These are phyloP conservation scores for Copidosoma floridanum DNA, from an alignment of 1,140 invertebrate genomes.

Conservation along the genomic window DNA sequence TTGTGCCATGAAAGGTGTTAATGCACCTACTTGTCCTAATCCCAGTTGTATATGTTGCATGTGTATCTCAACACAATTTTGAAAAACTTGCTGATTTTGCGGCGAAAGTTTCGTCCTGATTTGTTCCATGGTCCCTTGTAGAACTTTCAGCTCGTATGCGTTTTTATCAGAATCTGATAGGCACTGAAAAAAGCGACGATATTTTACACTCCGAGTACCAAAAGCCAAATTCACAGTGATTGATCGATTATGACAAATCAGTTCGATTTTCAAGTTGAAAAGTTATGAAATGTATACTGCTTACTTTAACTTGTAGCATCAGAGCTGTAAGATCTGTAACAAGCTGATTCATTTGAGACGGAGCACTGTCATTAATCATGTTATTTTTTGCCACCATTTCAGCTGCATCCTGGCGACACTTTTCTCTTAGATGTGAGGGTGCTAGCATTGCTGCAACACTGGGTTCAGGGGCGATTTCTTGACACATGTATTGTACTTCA, in stretches of 20 bases:
- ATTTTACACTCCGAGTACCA: no score
- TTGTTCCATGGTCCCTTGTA: constrained; percentile 88
- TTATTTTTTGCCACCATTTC: constrained; percentile 80
- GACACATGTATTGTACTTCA: constrained; percentile 80
- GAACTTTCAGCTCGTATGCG: constrained; percentile 87
- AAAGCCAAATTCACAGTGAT: no score
- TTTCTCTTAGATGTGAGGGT: constrained; percentile 82
- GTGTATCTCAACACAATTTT: constrained; percentile 87
- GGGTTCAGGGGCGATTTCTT: constrained; percentile 84
- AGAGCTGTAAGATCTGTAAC: constrained; percentile 87
- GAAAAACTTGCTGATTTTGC: constrained; percentile 79
- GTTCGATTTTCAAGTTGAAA: no score
- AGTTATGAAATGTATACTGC: no score
- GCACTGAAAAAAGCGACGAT: constrained; percentile 68
- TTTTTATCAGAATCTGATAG: constrained; percentile 87
- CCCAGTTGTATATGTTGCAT: constrained; percentile 90
- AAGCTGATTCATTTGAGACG: constrained; percentile 70
- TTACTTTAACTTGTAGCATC: constrained; percentile 86
- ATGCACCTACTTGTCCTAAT: constrained; percentile 62
- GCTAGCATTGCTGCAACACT: constrained; percentile 84
- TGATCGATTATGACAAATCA: no score
- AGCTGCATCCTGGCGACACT: constrained; percentile 80
- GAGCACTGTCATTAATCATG: constrained; percentile 58
- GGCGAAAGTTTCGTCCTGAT: constrained; percentile 78
- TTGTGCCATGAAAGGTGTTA: constrained; percentile 53